phyloP scores from a whole-genome alignment of 2,113 vertebrate genomes.

The Bubo scandiacus region DNA sequence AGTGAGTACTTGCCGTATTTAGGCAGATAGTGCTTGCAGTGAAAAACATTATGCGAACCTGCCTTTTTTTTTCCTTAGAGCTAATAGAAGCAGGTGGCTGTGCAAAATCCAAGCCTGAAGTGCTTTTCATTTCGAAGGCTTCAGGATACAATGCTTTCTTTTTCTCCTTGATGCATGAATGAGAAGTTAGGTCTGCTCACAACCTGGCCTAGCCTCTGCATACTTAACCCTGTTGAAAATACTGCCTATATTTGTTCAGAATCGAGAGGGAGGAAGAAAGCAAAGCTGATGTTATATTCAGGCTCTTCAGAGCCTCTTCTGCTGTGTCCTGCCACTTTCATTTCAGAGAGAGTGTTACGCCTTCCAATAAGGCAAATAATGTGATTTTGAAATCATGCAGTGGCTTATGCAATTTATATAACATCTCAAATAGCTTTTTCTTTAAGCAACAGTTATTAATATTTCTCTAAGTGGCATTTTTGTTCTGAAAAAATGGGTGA shows the following conservation, averaged over 20 bases:
- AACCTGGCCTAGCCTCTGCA: neutral
- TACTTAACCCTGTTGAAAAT: conserved; percentile 2
- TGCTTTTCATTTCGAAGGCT: neutral
- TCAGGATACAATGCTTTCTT: neutral
- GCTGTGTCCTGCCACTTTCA: neutral
- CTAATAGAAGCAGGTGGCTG: neutral
- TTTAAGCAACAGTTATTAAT: neutral
- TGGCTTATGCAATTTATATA: neutral
- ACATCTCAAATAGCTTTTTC: neutral
- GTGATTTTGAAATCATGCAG: neutral
- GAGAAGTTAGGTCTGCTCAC: neutral
- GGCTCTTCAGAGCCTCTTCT: neutral
- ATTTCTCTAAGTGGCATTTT: neutral
- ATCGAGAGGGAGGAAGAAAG: neutral
- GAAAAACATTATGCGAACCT: neutral
- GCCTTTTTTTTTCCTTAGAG: neutral
- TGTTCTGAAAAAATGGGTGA: neutral
- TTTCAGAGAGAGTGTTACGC: neutral
- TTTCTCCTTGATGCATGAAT: neutral
- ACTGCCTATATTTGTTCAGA: neutral
- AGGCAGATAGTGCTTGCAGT: neutral
- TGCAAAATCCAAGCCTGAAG: neutral
- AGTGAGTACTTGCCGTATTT: neutral
- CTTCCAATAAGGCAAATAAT: neutral
- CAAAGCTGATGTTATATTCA: neutral